Conservation (phyloP, 2,888 invertebrate species). For the Eumacrocentrus americanus region DNA sequence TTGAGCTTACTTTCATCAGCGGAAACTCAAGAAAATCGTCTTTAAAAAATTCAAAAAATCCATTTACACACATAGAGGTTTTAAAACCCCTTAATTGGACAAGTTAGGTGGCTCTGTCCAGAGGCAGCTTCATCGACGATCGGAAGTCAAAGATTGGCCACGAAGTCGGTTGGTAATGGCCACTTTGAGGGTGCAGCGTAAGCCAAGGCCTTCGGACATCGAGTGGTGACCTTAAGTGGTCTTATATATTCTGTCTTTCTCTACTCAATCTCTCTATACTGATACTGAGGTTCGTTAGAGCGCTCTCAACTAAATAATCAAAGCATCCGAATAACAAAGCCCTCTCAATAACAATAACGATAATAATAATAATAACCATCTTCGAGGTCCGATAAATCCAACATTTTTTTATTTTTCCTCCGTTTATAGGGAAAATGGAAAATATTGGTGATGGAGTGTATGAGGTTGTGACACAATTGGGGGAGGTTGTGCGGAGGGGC, state of each 20-base stretch:
- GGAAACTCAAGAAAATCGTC: too few species aligned
- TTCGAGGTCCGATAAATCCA: background rate
- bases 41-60: too few species aligned
- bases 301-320: background rate
- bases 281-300: background rate
- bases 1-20: too few species aligned
- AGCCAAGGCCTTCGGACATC: constrained; percentile 46
- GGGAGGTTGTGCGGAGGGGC: constrained; percentile 45
- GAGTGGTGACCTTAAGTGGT: background rate
- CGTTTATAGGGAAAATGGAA: background rate
- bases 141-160: constrained; percentile 34
- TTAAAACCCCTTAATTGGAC: too few species aligned
- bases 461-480: constrained; percentile 27
- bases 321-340: too few species aligned
- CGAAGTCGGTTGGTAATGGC: constrained; percentile 47
- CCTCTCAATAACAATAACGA: too few species aligned
- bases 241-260: background rate
- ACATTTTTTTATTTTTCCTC: too few species aligned
- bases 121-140: constrained; percentile 40
- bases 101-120: background rate
- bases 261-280: background rate
- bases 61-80: too few species aligned
- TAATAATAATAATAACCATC: too few species aligned
- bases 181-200: constrained; percentile 56
- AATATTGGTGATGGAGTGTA: background rate